These are phyloP conservation scores for Arctia plantaginis DNA, from an alignment of 2,888 invertebrate genomes.

Conservation along the genomic window DNA sequence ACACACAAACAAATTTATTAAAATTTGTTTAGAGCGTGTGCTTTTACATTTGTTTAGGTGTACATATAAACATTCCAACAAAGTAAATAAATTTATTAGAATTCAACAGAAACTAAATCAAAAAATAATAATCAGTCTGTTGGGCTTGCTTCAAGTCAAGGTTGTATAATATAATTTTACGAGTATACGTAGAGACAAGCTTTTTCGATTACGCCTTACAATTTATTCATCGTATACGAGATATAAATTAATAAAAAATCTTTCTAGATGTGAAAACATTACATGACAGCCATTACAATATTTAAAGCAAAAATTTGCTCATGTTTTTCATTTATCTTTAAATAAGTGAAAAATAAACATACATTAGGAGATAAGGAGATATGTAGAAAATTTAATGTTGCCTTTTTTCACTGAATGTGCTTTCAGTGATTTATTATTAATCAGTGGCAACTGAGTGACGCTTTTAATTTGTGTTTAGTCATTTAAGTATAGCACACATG, in stretches of 20 bases:
- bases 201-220: conserved; percentile 1
- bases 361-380: too few relatives aligned
- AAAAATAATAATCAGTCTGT: background rate
- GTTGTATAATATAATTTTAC: background rate
- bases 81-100: background rate
- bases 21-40: too few relatives aligned
- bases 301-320: background rate
- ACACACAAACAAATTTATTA: too few relatives aligned
- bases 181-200: background rate
- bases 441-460: too few relatives aligned
- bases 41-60: background rate
- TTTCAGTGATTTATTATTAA: background rate
- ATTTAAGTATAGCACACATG: too few relatives aligned
- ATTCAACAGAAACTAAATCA: background rate
- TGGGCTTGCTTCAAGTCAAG: background rate
- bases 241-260: background rate
- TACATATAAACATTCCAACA: background rate
- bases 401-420: too few relatives aligned
- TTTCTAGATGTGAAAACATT: background rate
- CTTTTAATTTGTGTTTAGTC: too few relatives aligned
- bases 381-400: too few relatives aligned
- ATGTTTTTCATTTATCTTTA: background rate
- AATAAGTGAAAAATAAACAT: background rate
- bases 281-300: background rate
- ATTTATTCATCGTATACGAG: background rate